Conservation (phyloP, 1,140 invertebrate genomes). For the Phocides pigmalion region DNA sequence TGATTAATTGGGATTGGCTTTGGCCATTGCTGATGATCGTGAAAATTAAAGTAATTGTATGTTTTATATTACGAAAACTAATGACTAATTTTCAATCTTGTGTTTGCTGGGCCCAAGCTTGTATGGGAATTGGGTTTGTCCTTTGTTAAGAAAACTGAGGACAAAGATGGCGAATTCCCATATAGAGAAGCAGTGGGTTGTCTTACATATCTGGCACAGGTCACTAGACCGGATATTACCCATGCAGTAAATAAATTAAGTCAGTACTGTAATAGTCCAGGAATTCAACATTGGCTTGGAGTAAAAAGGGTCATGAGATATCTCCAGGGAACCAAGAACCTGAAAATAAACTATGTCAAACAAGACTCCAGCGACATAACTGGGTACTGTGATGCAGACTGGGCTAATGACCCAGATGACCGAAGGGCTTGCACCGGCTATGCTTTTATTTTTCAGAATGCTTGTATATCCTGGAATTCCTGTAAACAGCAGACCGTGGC, state of each 20-base stretch:
- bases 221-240: slow-evolving; percentile 48
- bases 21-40: no score
- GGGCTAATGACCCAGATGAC: slow-evolving; percentile 40
- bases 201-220: slow-evolving; percentile 48
- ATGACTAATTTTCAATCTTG: no score
- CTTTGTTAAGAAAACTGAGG: slow-evolving; percentile 20
- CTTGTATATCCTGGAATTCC: slow-evolving; percentile 38
- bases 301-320: slow-evolving; percentile 47
- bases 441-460: slow-evolving; percentile 48
- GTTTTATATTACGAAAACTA: no score
- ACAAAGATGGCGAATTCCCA: slow-evolving; percentile 33
- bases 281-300: slow-evolving; percentile 46
- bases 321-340: slow-evolving; percentile 39
- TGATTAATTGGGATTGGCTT: no score
- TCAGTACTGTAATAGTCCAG: slow-evolving; percentile 42
- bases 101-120: no score
- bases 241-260: slow-evolving; percentile 48
- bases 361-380: slow-evolving; percentile 36
- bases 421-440: slow-evolving; percentile 55
- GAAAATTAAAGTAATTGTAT: no score
- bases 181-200: slow-evolving; percentile 49
- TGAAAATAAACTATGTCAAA: slow-evolving; percentile 40
- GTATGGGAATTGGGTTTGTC: no score
- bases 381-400: slow-evolving; percentile 56
- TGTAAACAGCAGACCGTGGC: slow-evolving; percentile 40